Conservation (phyloP, 2,113 vertebrate genomes). For the Ibidorhyncha struthersii region DNA sequence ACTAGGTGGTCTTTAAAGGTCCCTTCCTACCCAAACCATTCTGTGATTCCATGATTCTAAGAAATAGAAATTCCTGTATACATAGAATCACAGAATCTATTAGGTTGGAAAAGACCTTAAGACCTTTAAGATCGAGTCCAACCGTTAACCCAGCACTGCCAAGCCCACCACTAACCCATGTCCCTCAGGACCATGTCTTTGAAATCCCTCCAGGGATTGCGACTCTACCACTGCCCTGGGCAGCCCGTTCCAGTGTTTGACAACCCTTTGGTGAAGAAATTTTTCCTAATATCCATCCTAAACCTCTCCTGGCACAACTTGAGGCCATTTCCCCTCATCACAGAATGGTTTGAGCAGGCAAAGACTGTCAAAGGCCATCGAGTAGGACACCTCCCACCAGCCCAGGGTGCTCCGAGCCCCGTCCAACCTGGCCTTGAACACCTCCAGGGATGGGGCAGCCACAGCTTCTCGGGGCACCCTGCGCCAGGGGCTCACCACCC, state of each 20-base stretch:
- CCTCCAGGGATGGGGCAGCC: no score
- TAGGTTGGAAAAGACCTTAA: no score
- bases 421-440: no score
- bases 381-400: no score
- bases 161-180: not conserved
- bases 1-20: not conserved
- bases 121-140: not conserved
- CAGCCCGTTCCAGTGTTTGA: not conserved
- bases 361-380: no score
- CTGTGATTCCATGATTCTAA: not conserved
- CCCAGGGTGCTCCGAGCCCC: no score
- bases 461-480: no score
- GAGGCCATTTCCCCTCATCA: not conserved
- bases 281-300: not conserved
- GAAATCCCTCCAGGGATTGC: not conserved
- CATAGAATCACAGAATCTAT: rapidly evolving
- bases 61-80: not conserved
- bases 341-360: no score
- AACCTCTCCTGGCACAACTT: not conserved
- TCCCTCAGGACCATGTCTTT: rapidly evolving
- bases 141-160: rapidly evolving
- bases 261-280: no score
- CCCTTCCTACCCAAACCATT: not conserved
- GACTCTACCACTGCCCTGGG: not conserved
- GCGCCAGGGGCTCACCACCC: no score